These are phyloP conservation scores for Drosophila falleni DNA, from an alignment of 2,888 invertebrate species.

Conservation along the genomic window DNA sequence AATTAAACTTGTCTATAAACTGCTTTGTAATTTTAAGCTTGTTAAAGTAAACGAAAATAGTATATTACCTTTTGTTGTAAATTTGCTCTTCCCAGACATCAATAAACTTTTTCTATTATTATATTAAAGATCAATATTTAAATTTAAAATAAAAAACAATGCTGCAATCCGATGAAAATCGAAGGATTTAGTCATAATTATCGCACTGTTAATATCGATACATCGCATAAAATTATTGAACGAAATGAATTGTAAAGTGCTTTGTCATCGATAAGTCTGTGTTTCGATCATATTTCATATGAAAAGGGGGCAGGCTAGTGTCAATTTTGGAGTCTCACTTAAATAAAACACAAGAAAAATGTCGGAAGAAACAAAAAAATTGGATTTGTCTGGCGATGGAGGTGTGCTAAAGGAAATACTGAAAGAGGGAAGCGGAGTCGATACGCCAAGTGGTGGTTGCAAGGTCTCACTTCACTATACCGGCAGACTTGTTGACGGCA, in stretches of 20 bases:
- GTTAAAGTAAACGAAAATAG: background rate
- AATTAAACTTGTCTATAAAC: background rate
- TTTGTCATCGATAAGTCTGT: conserved; percentile 33
- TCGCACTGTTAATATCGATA: conserved; percentile 18
- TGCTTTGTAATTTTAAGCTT: background rate
- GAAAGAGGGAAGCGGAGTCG: conserved; percentile 90
- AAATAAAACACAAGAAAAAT: conserved; percentile 47
- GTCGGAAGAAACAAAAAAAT: conserved; percentile 68
- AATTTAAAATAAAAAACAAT: background rate
- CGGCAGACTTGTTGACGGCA: conserved; percentile 94
- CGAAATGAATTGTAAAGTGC: background rate
- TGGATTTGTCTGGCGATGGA: conserved; percentile 83
- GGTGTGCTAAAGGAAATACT: conserved; percentile 84
- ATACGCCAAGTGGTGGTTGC: conserved; percentile 90
- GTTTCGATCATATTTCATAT: conserved; percentile 27
- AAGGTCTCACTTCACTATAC: conserved; percentile 94
- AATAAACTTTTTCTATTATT: too few relatives aligned
- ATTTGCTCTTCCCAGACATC: too few relatives aligned
- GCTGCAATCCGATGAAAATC: background rate
- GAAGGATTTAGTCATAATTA: background rate
- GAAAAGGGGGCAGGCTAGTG: conserved; percentile 34
- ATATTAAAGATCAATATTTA: background rate
- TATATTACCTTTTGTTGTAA: too few relatives aligned
- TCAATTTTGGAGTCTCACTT: conserved; percentile 26
- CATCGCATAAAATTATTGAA: conserved; percentile 3